Evolutionary conservation across 2,113 vertebrate genomes (phyloP), one percentile per base, ranked within the genome.

Genomic region (Amphiprion percula): DNA sequence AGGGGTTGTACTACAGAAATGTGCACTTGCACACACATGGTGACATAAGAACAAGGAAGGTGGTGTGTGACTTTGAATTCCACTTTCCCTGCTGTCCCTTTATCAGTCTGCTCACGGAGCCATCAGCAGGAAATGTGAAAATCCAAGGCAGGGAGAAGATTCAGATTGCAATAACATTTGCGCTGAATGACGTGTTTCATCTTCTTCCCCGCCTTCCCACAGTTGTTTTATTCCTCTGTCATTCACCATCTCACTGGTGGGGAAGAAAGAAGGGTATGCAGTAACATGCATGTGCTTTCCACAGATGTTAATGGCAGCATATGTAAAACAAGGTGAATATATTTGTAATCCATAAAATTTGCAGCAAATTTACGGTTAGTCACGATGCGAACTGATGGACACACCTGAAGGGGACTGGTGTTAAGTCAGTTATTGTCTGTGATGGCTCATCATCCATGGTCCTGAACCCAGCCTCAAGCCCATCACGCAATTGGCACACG

Each of bases 161-260:
- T 81, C 63, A 74, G 74, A 88, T 83, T 79, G 72, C 78, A 82
- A 58, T 87, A 85, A 88, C 82, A 79, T 80, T 79, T 77, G 61
- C 50, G 28, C 80, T 69, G 37, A 74, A 72, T 77, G 53, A 61
- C 63, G 75, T 75, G 52, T 84, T 74, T 82, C 65, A 84, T 84
- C 53, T 78, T 23, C n/a, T 68, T 66, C 60, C 55, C 39, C 33
- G 63, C 68, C 24, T 58, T 24, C 52, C 23, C n/a, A 39, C 37
- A 16, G 14, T 79, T 69, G 23, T 62, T 62, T 62, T 49, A 47
- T 65, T n/a, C 44, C 41, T 58, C 68, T 4, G 39, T 66, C 39
- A 2, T 62, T 80, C 63, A 59, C 52, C 6, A 24, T 21, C 66
- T 73, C 39, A 50, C 53, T 46, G 58, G 47, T 30, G 17, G 55